Evolutionary conservation across 2,888 invertebrate species (phyloP), one percentile per base, ranked within the genome.

Genomic region (Unio delphinus): DNA sequence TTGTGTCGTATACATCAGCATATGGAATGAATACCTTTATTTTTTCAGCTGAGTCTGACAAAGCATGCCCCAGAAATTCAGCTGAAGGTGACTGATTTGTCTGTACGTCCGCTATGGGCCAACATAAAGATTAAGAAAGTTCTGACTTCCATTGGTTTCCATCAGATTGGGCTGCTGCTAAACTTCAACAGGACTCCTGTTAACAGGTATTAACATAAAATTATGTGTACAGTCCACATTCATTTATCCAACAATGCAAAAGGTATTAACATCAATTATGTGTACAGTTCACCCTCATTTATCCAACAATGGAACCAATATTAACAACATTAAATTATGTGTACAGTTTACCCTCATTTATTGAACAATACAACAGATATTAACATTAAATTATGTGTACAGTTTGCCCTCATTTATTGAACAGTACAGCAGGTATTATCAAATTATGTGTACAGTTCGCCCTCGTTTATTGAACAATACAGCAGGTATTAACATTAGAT

Each of bases 1-100:
- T 45, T 45, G 11, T 45, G 11, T 15, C 45, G 3, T 45, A 4
- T 45, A 45, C 8, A 45, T 15, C 11, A 45, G 45, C 45, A 58
- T 8, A 11, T 61, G 3, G 3, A 61, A 26, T 61, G 61, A 61
- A 61, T 15, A 28, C n/a, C 20, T 61, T 63, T 34, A 11, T 45
- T 45, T 45, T 75, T 79, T 8, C 77, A 88, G 89, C 67, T 89
- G 62, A 82, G 86, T 73, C 85, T 89, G 59, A 87, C 87, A 4
- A 88, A 87, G 66, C 86, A 89, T 80, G 87, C 88, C 8, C 76
- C 84, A 45, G 88, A 88, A 64, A 82, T 89, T 17, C 89, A 89
- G 72, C 80, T 89, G 59, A 87, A 87, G 72, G 84, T 87, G 45
- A 81, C 84, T n/a, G 89, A 89, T 74, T 70, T 86, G 65, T 83